phyloP scores from a whole-genome alignment of 2,888 invertebrate species.

The Selenia dentaria region DNA sequence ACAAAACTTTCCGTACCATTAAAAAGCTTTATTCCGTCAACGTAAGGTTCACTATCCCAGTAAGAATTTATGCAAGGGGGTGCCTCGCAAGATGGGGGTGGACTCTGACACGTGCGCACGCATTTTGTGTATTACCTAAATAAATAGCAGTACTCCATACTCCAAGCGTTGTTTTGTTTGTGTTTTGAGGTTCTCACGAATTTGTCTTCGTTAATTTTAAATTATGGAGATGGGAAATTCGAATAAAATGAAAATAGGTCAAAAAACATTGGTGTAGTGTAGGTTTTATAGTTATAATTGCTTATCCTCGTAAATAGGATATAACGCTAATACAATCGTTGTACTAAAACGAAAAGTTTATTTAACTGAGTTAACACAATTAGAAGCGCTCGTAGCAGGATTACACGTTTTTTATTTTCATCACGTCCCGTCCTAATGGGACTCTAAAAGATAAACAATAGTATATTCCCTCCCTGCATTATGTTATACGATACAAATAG shows the following conservation, averaged over 20 bases:
- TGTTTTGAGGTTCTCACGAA: conserved; percentile 69
- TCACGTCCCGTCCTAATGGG: too few relatives aligned
- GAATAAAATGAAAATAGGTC: conserved; percentile 1
- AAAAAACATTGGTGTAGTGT: too few relatives aligned
- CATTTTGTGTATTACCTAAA: conserved; percentile 81
- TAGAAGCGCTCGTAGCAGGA: too few relatives aligned
- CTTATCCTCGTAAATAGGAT: too few relatives aligned
- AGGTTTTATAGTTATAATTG: too few relatives aligned
- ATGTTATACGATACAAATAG: too few relatives aligned
- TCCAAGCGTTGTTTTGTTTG: conserved; percentile 54
- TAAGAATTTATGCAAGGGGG: conserved; percentile 26
- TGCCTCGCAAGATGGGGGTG: conserved; percentile 47
- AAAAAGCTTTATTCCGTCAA: conserved; percentile 6
- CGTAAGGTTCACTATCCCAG: conserved; percentile 37
- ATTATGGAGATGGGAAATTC: conserved; percentile 13
- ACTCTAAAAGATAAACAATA: too few relatives aligned
- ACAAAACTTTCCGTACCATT: conserved; percentile 23
- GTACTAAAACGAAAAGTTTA: too few relatives aligned
- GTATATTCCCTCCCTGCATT: too few relatives aligned
- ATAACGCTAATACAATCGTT: too few relatives aligned
- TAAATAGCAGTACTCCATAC: conserved; percentile 67
- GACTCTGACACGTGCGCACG: conserved; percentile 71
- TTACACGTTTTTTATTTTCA: too few relatives aligned
- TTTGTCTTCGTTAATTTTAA: conserved; percentile 51
- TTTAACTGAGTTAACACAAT: too few relatives aligned